Base-by-base conservation (phyloP, 2,888 invertebrate species). In the Eilema sororculum region DNA sequence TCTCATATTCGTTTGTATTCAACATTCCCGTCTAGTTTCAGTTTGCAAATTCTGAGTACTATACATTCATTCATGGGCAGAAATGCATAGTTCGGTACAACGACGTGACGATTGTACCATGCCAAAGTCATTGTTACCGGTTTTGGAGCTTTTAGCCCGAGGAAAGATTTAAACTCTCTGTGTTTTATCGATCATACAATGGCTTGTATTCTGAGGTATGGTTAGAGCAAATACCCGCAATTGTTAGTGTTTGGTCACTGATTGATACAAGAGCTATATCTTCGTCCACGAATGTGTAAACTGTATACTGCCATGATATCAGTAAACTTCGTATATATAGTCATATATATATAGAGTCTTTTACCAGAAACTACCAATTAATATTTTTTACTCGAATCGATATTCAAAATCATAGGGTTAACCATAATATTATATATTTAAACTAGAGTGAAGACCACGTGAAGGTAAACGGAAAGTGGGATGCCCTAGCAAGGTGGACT, bases 111-210 rank as follows among this genome's bases (percentile, higher is more conserved):
- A 52, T 20, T 52, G 52, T n/a, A n/a, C 9, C 2, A 52, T 46
- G n/a, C 52, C n/a, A 52, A 52, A n/a, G n/a, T n/a, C 52, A 52
- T 52, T n/a, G 52, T 52, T n/a, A n/a, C 46, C 46, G 52, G 52
- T 52, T 8, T 52, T 52, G 52, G 0, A n/a, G n/a, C 8, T 8
- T 52, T 52, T 52, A n/a, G n/a, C 52, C n/a, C 20, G 8, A 20
- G n/a, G n/a, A 52, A n/a, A n/a, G n/a, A 52, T 52, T 20, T 52
- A 3, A 41, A 1, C 52, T 20, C 46, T 41, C 41, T 41, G 16
- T 20, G 46, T 46, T 20, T 46, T 46, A 46, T 20, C 20, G 46
- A 20, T 20, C 20, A 20, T 20, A 20, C 46, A 46, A 6, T 20
- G 20, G 20, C 20, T 46, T 20, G 20, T 16, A 46, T 46, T 46